These are phyloP conservation scores for Turritopsis rubra DNA, from an alignment of 30 jellyfish, hydroid and myxozoan species.

Conservation along the genomic window DNA sequence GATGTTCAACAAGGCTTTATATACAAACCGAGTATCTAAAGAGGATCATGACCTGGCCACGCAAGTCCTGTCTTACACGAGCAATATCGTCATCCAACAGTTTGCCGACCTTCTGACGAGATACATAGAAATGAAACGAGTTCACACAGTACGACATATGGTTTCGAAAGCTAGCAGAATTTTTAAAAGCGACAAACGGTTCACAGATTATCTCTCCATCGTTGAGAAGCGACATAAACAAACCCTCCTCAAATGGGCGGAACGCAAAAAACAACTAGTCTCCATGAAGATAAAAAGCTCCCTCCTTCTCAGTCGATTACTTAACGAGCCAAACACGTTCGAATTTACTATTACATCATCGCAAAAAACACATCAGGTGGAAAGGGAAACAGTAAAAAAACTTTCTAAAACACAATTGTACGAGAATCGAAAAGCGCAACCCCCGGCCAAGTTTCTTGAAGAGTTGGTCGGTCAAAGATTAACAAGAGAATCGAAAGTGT, in stretches of 20 bases:
- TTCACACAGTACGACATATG: neutral
- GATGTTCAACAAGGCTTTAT: neutral
- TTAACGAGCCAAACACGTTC: neutral
- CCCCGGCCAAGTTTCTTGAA: neutral
- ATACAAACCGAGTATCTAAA: constrained; percentile 1
- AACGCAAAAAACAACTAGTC: neutral
- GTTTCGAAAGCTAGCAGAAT: neutral
- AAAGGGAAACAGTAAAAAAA: neutral
- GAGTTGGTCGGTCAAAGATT: neutral
- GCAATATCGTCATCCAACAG: neutral
- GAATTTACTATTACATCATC: neutral
- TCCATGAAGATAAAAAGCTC: neutral
- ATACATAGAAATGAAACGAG: neutral
- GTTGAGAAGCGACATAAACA: neutral
- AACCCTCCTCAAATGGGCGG: neutral
- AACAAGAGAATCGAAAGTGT: neutral
- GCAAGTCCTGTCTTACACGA: neutral
- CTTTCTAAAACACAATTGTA: neutral
- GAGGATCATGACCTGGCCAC: neutral
- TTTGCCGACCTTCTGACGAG: neutral
- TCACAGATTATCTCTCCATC: neutral
- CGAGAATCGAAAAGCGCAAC: neutral
- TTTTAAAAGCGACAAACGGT: neutral
- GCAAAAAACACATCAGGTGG: neutral
- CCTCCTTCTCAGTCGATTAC: neutral